phyloP scores from a whole-genome alignment of 2,888 invertebrate species.

The Drosophila koepferae region DNA sequence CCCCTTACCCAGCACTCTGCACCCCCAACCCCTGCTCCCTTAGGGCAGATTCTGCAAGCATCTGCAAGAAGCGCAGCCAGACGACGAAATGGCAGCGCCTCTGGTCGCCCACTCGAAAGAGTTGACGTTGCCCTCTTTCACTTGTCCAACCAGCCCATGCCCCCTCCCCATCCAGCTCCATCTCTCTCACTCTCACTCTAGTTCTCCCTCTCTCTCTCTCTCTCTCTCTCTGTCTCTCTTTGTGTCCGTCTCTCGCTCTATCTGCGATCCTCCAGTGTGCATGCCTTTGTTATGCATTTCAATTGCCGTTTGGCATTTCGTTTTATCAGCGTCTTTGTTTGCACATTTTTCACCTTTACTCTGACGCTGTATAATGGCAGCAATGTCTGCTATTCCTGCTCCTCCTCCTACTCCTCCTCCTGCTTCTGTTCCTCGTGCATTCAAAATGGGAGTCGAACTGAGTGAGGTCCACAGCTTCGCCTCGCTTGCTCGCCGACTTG shows the following conservation, averaged over 20 bases:
- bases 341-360: conserved; percentile 65
- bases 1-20: neutral
- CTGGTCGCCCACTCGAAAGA: conserved; percentile 65
- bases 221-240: neutral
- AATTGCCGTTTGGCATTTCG: conserved; percentile 79
- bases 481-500: conserved; percentile 22
- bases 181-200: neutral
- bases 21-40: neutral
- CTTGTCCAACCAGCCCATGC: conserved; percentile 44
- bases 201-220: neutral
- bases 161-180: neutral
- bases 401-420: neutral
- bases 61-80: conserved; percentile 58
- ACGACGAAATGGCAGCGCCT: conserved; percentile 80
- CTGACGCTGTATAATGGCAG: conserved; percentile 45
- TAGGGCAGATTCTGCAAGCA: conserved; percentile 25
- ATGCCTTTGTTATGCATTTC: conserved; percentile 75
- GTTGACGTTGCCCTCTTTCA: conserved; percentile 74
- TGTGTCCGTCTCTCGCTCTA: neutral
- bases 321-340: conserved; percentile 77
- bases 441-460: neutral
- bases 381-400: conserved; percentile 25
- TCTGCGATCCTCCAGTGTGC: conserved; percentile 30
- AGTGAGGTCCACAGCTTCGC: neutral
- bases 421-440: neutral